phyloP scores from a whole-genome alignment of 2,113 vertebrate species.

The Hippocampus barbouri region DNA sequence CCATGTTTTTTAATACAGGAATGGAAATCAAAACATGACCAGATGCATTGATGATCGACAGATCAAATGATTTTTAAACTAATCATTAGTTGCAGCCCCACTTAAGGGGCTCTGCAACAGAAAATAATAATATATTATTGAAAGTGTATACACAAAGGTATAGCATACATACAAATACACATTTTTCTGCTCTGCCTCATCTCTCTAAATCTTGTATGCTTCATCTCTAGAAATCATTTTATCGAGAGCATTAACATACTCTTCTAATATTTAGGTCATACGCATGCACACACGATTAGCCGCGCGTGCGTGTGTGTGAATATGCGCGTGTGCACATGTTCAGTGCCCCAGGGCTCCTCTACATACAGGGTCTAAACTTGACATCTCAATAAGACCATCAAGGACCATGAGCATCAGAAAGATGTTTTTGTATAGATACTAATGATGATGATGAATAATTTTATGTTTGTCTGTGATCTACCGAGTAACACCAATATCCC shows the following conservation, averaged over 20 bases:
- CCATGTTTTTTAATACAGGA: too few species aligned
- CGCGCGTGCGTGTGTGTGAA: neutral
- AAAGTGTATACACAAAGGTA: neutral
- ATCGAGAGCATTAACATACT: slow-evolving; percentile 48
- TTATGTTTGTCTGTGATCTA: neutral
- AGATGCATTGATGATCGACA: too few species aligned
- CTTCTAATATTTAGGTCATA: slow-evolving; percentile 56
- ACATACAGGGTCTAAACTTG: neutral
- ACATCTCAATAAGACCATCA: neutral
- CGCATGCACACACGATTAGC: slow-evolving; percentile 3
- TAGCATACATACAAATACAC: neutral
- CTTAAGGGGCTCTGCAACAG: neutral
- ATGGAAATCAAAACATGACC: too few species aligned
- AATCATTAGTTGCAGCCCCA: too few species aligned
- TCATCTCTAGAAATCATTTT: slow-evolving; percentile 51
- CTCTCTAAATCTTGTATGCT: slow-evolving; percentile 17
- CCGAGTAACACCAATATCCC: neutral
- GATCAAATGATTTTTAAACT: too few species aligned
- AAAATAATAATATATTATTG: neutral
- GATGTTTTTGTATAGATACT: neutral
- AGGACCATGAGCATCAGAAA: neutral
- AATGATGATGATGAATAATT: neutral
- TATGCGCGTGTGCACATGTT: neutral
- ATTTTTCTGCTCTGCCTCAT: neutral
- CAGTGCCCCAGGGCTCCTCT: neutral